Conservation (phyloP, 2,113 vertebrate species). For the Pseudopipra pipra region DNA sequence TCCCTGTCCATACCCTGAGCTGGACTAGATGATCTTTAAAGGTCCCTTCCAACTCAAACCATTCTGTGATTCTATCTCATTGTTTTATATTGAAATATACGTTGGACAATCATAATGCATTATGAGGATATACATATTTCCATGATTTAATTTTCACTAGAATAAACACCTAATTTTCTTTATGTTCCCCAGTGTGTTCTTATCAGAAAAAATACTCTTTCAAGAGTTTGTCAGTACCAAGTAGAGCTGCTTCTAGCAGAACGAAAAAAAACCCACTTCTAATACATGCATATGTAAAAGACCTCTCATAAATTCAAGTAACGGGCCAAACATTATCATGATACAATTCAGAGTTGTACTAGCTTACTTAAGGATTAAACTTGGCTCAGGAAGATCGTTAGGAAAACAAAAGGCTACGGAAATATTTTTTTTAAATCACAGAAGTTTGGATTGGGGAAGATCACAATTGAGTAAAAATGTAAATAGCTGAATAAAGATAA, state of each 20-base stretch:
- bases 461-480: not conserved
- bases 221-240: not conserved
- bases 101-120: not conserved
- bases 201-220: not conserved
- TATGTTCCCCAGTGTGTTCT: not conserved
- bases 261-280: not conserved
- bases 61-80: not conserved
- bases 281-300: not conserved
- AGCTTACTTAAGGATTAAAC: constrained; percentile 8
- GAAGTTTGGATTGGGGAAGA: not conserved
- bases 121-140: not conserved
- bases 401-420: not conserved
- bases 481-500: not conserved
- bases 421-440: not conserved
- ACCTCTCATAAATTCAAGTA: not conserved
- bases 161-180: not conserved
- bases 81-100: not conserved
- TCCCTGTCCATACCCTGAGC: not conserved
- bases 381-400: not conserved
- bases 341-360: not conserved
- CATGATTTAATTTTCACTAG: not conserved
- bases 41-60: not conserved
- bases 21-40: not conserved
- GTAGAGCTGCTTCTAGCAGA: not conserved
- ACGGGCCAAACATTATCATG: not conserved